phyloP scores from a whole-genome alignment of 2,888 invertebrate species.

The Gymnosoma rotundatum region DNA sequence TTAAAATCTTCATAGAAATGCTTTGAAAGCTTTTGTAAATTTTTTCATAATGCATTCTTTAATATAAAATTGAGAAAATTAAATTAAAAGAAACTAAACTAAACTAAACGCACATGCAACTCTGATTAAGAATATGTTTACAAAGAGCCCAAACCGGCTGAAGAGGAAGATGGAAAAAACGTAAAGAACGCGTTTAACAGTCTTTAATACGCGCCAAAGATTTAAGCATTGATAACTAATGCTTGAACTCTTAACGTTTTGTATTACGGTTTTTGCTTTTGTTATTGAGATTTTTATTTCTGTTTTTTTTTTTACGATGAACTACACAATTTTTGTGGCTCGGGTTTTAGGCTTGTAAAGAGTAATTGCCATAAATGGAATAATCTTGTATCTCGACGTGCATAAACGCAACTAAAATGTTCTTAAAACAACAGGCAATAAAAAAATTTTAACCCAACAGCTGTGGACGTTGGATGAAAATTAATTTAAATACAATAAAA shows the following conservation, averaged over 20 bases:
- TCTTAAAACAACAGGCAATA: slow-evolving; percentile 44
- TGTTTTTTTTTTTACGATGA: slow-evolving; percentile 25
- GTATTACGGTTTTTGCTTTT: slow-evolving; percentile 27
- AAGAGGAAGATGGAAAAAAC: slow-evolving; percentile 51
- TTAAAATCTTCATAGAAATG: slow-evolving; percentile 61
- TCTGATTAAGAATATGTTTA: slow-evolving; percentile 48
- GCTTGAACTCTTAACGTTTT: slow-evolving; percentile 66
- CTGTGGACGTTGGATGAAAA: slow-evolving; percentile 50
- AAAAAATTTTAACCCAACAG: slow-evolving; percentile 47
- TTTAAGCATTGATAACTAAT: slow-evolving; percentile 67
- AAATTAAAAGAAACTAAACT: slow-evolving; percentile 15
- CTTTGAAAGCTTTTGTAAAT: slow-evolving; percentile 57
- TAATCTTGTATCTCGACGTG: slow-evolving; percentile 72
- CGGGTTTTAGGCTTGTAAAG: slow-evolving; percentile 65
- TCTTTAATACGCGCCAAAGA: slow-evolving; percentile 69
- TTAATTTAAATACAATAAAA: slow-evolving; percentile 18
- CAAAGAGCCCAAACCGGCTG: slow-evolving; percentile 34
- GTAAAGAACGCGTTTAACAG: slow-evolving; percentile 68
- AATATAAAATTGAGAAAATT: slow-evolving; percentile 52
- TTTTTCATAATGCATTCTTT: slow-evolving; percentile 40
- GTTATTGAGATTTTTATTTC: slow-evolving; percentile 11
- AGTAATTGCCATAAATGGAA: slow-evolving; percentile 72
- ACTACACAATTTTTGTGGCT: slow-evolving; percentile 53
- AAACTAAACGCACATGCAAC: slow-evolving; percentile 65
- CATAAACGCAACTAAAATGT: slow-evolving; percentile 53